Conservation (phyloP, 2,797 vertebrate species). For the Melanotaenia boesemani region DNA sequence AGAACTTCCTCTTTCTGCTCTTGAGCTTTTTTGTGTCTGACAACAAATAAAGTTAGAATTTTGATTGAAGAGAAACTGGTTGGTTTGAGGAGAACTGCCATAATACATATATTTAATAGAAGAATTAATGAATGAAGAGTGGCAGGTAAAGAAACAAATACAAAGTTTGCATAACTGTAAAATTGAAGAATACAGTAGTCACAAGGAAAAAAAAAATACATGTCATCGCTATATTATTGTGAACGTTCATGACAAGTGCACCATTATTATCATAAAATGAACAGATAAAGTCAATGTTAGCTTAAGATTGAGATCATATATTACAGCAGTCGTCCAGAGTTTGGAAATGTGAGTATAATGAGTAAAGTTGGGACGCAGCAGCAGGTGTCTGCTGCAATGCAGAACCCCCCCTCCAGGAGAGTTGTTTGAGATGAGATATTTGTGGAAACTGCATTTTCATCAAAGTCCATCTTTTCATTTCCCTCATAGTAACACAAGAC, state of each 20-base stretch:
- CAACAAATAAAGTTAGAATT: constrained; percentile 15
- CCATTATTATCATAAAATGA: background rate
- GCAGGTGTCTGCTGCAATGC: constrained; percentile 40
- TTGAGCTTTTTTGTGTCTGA: constrained; percentile 22
- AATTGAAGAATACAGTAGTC: constrained; percentile 5
- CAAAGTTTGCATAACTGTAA: background rate
- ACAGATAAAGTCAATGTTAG: background rate
- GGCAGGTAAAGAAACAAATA: background rate
- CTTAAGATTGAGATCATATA: constrained; percentile 24
- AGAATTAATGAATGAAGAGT: background rate
- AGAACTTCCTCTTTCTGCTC: constrained; percentile 27
- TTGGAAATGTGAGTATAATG: constrained; percentile 37
- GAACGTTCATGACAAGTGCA: background rate
- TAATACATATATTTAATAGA: constrained; percentile 1
- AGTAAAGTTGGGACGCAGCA: constrained; percentile 34
- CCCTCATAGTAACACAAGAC: background rate
- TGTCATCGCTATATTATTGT: background rate
- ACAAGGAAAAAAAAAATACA: background rate
- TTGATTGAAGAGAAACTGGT: constrained; percentile 17
- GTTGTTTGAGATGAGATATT: constrained; percentile 10
- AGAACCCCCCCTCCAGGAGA: constrained; percentile 9
- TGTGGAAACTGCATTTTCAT: constrained; percentile 7
- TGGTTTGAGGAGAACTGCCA: background rate
- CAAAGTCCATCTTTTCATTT: constrained; percentile 4
- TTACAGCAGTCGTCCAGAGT: constrained; percentile 22